phyloP scores from a whole-genome alignment of 2,113 vertebrate genomes.

The Neofelis nebulosa region DNA sequence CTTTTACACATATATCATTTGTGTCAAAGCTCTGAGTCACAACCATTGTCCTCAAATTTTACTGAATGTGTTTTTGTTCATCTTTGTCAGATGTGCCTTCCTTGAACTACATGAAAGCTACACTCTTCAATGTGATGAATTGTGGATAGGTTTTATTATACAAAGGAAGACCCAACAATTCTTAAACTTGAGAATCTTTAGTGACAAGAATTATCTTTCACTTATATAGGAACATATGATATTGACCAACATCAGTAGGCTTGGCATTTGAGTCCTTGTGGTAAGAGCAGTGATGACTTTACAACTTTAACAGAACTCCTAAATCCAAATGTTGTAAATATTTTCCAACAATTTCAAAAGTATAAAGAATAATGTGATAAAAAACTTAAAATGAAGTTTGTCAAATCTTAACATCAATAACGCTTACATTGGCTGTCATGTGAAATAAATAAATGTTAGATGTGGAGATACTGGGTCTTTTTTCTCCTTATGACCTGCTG shows the following conservation, averaged over 20 bases:
- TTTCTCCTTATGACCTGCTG: not conserved
- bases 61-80: not conserved
- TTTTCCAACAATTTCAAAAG: not conserved
- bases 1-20: not conserved
- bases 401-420: not conserved
- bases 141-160: not conserved
- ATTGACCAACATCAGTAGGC: not conserved
- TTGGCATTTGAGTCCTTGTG: not conserved
- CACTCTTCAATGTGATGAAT: not conserved
- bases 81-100: not conserved
- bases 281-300: not conserved
- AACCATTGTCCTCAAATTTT: not conserved
- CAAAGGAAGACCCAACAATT: not conserved
- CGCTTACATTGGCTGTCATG: not conserved
- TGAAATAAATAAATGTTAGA: not conserved
- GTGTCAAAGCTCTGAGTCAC: not conserved
- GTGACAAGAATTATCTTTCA: not conserved
- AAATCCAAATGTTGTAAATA: not conserved
- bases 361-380: not conserved
- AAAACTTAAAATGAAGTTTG: not conserved
- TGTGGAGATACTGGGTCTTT: not conserved
- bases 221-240: not conserved
- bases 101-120: not conserved
- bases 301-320: not conserved
- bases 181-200: not conserved